Evolutionary conservation across 2,797 vertebrate species (phyloP).

Genomic region (Myotis planiceps): DNA sequence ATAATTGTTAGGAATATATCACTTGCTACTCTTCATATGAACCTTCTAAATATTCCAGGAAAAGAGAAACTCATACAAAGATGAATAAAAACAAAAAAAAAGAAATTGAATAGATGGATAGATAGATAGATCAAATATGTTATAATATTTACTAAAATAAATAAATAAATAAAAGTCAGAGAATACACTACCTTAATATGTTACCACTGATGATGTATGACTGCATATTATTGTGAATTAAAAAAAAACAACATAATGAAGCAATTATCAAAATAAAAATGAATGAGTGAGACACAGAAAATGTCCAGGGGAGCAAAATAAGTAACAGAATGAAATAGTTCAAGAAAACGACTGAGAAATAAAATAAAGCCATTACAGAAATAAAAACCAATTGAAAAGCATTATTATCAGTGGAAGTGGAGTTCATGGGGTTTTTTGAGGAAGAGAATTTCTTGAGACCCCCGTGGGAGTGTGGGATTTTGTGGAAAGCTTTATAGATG

Average conservation of each 20-base stretch:
- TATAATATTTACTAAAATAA: neutral
- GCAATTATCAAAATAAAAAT: neutral
- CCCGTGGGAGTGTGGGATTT: neutral
- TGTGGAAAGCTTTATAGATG: neutral
- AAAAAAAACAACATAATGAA: neutral
- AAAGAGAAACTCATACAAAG: neutral
- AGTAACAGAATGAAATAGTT: neutral
- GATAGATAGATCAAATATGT: neutral
- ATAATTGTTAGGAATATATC: neutral
- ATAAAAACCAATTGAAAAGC: neutral
- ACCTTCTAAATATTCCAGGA: neutral
- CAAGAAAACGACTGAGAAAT: neutral
- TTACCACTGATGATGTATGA: neutral
- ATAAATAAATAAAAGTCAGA: neutral
- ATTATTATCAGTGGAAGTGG: neutral
- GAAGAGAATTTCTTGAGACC: neutral
- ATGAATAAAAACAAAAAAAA: neutral
- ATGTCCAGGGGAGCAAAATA: neutral
- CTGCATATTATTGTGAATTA: neutral
- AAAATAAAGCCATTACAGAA: neutral
- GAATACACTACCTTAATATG: neutral
- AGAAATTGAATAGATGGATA: neutral
- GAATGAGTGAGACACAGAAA: neutral
- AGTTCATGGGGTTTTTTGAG: neutral
- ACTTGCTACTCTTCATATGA: neutral